A percentile compares a stretch with the other conserved stretches of the same genome.
Conservation (phyloP, 2,888 invertebrate species). For the Chironomus riparius region DNA sequence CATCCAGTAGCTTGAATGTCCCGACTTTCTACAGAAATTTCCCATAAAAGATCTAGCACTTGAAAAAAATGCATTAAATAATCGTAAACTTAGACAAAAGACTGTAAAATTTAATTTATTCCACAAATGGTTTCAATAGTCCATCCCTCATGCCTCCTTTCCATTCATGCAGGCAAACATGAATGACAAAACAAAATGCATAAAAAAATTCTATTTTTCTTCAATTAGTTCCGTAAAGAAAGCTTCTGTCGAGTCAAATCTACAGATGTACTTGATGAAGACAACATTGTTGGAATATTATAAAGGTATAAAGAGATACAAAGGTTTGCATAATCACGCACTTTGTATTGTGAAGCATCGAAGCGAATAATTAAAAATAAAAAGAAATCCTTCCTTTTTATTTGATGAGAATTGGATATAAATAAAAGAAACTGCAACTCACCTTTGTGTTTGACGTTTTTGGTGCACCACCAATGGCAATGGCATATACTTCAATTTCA, state of each 20-base stretch:
- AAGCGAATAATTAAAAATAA: slow-evolving; percentile 25
- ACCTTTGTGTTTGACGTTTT: slow-evolving; percentile 79
- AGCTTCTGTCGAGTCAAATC: too few species aligned
- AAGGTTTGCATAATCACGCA: neutral
- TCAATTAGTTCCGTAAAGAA: slow-evolving; percentile 10
- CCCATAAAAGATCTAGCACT: too few species aligned
- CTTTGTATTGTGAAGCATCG: slow-evolving; percentile 1
- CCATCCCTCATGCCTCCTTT: neutral
- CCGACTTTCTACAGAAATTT: too few species aligned
- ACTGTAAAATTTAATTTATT: neutral
- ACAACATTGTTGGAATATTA: neutral
- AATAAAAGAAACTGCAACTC: slow-evolving; percentile 45
- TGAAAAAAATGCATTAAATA: too few species aligned
- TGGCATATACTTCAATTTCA: slow-evolving; percentile 77
- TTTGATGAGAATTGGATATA: slow-evolving; percentile 50
- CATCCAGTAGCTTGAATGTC: too few species aligned
- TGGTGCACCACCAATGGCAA: slow-evolving; percentile 61
- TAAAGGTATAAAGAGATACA: too few species aligned
- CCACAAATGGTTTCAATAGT: neutral
- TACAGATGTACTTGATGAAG: neutral
- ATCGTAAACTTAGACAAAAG: neutral
- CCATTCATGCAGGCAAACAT: neutral
- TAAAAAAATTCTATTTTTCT: neutral
- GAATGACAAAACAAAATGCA: neutral
- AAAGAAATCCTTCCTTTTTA: slow-evolving; percentile 39